Evolutionary conservation across 2,113 vertebrate species (phyloP).

Genomic region (Sclerurus mexicanus): DNA sequence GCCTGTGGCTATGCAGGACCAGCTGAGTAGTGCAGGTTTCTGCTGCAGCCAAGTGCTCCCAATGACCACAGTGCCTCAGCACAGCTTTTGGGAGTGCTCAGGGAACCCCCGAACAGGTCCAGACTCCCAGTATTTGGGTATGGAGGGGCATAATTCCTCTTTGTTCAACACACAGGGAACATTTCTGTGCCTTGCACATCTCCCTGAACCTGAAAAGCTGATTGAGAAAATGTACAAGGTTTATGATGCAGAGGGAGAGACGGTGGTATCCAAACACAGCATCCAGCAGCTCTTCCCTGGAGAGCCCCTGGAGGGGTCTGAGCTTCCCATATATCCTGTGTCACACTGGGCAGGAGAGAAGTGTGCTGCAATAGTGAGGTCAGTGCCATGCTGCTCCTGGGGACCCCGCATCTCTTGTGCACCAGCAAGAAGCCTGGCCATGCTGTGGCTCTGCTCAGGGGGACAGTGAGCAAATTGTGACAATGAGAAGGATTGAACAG

Average conservation of each 20-base stretch:
- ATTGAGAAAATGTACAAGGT: not conserved
- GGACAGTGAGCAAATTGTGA: not conserved
- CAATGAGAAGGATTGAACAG: not conserved
- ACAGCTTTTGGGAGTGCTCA: not conserved
- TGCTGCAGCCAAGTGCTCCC: not conserved
- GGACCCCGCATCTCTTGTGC: not conserved
- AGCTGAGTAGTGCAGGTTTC: not conserved
- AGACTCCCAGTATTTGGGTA: not conserved
- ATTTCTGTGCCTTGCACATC: not conserved
- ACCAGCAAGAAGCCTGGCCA: not conserved
- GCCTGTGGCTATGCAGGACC: not conserved
- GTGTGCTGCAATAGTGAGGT: not conserved
- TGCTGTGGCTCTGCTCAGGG: not conserved
- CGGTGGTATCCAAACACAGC: not conserved
- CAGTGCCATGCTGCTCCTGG: not conserved
- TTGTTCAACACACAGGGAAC: not conserved
- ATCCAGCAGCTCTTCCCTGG: not conserved
- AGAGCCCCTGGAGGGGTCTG: not conserved
- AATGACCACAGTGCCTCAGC: not conserved
- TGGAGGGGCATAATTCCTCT: not conserved
- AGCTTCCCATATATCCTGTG: accelerated
- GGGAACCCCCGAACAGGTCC: not conserved
- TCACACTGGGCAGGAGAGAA: not conserved
- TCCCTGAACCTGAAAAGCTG: not conserved
- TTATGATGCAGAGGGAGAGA: not conserved